Evolutionary conservation across 1,140 invertebrate genomes (phyloP), one percentile per base, ranked within the genome.

Genomic region (Leptopilina clavipes): DNA sequence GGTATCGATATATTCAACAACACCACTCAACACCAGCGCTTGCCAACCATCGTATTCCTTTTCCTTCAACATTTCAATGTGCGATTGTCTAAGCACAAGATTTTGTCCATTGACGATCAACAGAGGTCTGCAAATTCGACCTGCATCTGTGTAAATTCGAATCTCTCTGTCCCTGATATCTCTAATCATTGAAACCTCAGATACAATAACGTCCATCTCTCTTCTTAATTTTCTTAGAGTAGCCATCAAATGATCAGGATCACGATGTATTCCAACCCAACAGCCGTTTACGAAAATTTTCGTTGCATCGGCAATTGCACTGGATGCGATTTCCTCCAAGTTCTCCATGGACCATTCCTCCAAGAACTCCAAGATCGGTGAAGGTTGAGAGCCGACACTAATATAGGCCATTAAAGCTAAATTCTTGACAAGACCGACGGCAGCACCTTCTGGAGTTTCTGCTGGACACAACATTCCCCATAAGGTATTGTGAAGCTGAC

Each of bases 281-380:
- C 84, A 85, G 37, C 84, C 84, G 56, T 86, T 86, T 1, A 86
- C 84, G 18, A 86, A 86, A 52, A 86, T 83, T 76, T 86, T 84
- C 0, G 84, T 86, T 0, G 84, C 81, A 74, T 84, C 83, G 0
- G 79, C 76, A 71, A 84, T 86, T 0, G 81, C 83, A 54, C 80
- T 84, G 0, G 83, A 81, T 0, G 81, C 83, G 0, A 84, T 83
- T 83, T 86, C 85, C 43, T 84, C 85, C 12, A 84, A 73, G 25
- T 86, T 86, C 73, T 86, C 85, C 85, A 84, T 84, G 0, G 83
- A 83, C 85, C 85, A 84, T 22, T 84, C 85, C n/a, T 86, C 85
- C 79, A 86, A 86, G 73, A 86, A 86, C 72, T 86, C 85, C 19
- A 84, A 79, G 45, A 86, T 86, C 0, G 85, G 85, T 6, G 83